Percentiles rank a stretch among this genome's conserved stretches.
These are phyloP conservation scores for Lota lota DNA, from an alignment of 2,113 vertebrate genomes.

Conservation along the genomic window DNA sequence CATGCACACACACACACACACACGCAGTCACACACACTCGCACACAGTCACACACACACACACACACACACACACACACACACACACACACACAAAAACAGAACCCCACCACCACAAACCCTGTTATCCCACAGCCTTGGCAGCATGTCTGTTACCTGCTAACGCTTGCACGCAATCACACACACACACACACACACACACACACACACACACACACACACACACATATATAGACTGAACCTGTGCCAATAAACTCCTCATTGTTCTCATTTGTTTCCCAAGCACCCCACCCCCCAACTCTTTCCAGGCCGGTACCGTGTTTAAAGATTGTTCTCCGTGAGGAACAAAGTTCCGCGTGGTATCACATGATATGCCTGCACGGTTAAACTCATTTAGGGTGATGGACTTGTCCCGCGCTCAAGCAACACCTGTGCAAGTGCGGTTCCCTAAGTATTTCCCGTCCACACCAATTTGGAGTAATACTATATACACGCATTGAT, in stretches of 20 bases:
- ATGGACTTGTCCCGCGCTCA: slow-evolving; percentile 34
- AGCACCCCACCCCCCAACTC: background rate
- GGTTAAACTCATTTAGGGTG: slow-evolving; percentile 37
- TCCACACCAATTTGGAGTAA: slow-evolving; percentile 31
- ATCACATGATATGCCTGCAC: slow-evolving; percentile 51
- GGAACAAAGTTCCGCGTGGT: slow-evolving; percentile 44
- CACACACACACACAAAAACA: background rate
- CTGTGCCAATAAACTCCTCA: slow-evolving; percentile 48
- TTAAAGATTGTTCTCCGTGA: slow-evolving; percentile 13
- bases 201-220: slow-evolving; percentile 28
- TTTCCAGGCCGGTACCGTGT: background rate
- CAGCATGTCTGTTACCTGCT: slow-evolving; percentile 31
- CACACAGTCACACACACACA: slow-evolving; percentile 12
- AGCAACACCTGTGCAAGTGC: slow-evolving; percentile 15
- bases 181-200: slow-evolving; percentile 21
- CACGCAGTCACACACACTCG: too few species aligned
- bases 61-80: slow-evolving; percentile 15
- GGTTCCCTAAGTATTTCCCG: slow-evolving; percentile 29
- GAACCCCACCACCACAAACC: background rate
- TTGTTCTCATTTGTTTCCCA: slow-evolving; percentile 56
- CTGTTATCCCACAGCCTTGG: slow-evolving; percentile 28
- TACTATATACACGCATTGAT: slow-evolving; percentile 16
- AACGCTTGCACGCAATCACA: slow-evolving; percentile 17
- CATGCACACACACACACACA: slow-evolving; percentile 42
- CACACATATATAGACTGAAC: slow-evolving; percentile 2